Percentiles rank a stretch among this genome's conserved stretches.
Evolutionary conservation across 64 coral and sea anemone genomes (phyloP).

Genomic region (Montipora cactus): DNA sequence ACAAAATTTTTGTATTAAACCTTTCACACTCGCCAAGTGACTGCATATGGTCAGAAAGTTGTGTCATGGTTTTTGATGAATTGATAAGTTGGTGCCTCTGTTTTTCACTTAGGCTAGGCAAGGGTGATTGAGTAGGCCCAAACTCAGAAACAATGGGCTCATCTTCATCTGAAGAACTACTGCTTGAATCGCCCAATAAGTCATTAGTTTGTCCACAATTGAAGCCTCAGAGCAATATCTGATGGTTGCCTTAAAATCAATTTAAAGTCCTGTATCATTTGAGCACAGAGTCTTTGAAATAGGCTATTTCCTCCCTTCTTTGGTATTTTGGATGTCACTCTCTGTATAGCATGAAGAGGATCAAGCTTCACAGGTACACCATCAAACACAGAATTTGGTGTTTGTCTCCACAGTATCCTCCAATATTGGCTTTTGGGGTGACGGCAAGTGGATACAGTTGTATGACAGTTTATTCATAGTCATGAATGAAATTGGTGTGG

Average conservation of each 20-base stretch:
- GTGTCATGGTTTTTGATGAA: not conserved
- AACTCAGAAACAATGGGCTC: not conserved
- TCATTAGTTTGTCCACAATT: slow-evolving; percentile 4
- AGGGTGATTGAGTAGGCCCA: not conserved
- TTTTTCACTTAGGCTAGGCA: not conserved
- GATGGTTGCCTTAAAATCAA: slow-evolving; percentile 47
- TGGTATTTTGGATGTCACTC: slow-evolving; percentile 20
- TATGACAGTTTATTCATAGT: not conserved
- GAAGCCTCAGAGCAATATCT: not conserved
- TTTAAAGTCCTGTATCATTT: slow-evolving; percentile 44
- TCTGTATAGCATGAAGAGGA: slow-evolving; percentile 57
- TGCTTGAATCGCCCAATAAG: not conserved
- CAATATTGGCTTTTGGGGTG: not conserved
- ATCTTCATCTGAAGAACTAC: slow-evolving; percentile 22
- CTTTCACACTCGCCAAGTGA: slow-evolving; percentile 23
- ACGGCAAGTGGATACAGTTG: slow-evolving; percentile 46
- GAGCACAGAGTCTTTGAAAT: not conserved
- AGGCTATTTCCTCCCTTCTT: slow-evolving; percentile 15
- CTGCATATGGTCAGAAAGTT: slow-evolving; percentile 14
- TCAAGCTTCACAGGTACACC: slow-evolving; percentile 9
- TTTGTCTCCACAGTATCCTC: slow-evolving; percentile 33
- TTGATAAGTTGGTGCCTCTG: not conserved
- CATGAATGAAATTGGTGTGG: slow-evolving; percentile 38
- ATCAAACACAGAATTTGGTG: slow-evolving; percentile 41
- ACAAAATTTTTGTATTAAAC: slow-evolving; percentile 23